Conservation (phyloP, 1,140 invertebrate species). For the Philaenus spumarius region DNA sequence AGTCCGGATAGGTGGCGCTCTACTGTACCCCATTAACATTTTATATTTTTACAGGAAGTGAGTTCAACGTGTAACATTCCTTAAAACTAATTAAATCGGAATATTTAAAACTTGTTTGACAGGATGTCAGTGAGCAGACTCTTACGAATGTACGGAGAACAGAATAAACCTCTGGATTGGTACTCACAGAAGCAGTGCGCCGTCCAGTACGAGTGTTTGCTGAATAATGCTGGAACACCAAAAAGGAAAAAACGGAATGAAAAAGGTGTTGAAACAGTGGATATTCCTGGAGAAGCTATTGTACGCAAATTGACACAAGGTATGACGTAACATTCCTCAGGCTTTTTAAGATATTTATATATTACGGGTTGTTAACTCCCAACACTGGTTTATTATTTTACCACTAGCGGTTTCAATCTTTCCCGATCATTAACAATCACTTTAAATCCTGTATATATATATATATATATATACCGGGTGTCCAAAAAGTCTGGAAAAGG, state of each 20-base stretch:
- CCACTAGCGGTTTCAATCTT: too few relatives aligned
- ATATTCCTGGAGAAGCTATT: conserved; percentile 75
- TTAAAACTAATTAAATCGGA: neutral
- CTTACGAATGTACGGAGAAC: conserved; percentile 64
- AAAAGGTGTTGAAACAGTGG: conserved; percentile 41
- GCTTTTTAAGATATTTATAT: too few relatives aligned
- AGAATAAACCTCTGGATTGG: conserved; percentile 75
- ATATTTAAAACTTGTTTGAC: conserved; percentile 20
- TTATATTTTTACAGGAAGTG: neutral
- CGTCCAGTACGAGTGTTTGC: conserved; percentile 73
- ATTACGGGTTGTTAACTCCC: too few relatives aligned
- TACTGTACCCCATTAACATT: neutral
- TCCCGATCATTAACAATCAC: too few relatives aligned
- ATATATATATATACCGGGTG: too few relatives aligned
- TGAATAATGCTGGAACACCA: conserved; percentile 79
- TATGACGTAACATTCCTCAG: too few relatives aligned
- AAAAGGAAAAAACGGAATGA: conserved; percentile 76
- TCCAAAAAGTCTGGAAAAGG: too few relatives aligned
- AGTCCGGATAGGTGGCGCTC: neutral
- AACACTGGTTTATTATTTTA: too few relatives aligned
- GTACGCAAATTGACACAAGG: conserved; percentile 59
- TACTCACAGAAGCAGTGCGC: conserved; percentile 90
- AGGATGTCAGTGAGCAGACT: conserved; percentile 78
- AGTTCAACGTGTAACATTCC: neutral
- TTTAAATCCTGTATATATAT: too few relatives aligned